phyloP scores from a whole-genome alignment of 2,797 vertebrate genomes.

The Takifugu ocellatus region DNA sequence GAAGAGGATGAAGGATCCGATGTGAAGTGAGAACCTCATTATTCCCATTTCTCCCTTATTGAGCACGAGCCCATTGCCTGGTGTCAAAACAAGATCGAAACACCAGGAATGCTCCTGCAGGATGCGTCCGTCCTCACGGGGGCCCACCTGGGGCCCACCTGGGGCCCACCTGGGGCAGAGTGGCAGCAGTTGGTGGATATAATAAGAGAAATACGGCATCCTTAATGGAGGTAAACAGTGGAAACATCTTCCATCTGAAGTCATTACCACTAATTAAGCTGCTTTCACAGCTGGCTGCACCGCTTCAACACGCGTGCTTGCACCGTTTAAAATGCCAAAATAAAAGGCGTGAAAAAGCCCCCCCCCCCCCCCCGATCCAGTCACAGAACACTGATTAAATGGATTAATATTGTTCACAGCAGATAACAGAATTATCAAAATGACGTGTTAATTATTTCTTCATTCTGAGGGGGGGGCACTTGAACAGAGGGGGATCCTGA shows the following conservation, averaged over 20 bases:
- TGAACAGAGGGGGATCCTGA: conserved; percentile 14
- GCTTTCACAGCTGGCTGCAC: conserved; percentile 78
- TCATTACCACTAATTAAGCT: conserved; percentile 80
- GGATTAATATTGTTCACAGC: conserved; percentile 51
- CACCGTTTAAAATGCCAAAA: conserved; percentile 54
- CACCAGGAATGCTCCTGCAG: conserved; percentile 22
- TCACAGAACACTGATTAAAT: conserved; percentile 55
- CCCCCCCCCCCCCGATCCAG: conserved; percentile 45
- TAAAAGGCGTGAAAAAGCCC: conserved; percentile 44
- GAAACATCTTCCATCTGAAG: conserved; percentile 79
- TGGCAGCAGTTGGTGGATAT: conserved; percentile 65
- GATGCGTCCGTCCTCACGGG: conserved; percentile 11
- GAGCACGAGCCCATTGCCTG: no score
- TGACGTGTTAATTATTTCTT: conserved; percentile 33
- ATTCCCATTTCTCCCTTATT: no score
- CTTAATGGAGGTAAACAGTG: conserved; percentile 77
- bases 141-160: conserved; percentile 27
- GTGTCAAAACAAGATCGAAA: background rate
- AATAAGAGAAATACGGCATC: conserved; percentile 72
- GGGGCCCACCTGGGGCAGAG: conserved; percentile 64
- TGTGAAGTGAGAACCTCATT: no score
- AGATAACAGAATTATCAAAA: conserved; percentile 38
- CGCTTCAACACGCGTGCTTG: conserved; percentile 72
- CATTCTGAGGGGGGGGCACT: background rate
- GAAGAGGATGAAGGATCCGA: no score